Base-by-base conservation (phyloP, 92 coral and sea anemone species). In the Blastomussa wellsi region DNA sequence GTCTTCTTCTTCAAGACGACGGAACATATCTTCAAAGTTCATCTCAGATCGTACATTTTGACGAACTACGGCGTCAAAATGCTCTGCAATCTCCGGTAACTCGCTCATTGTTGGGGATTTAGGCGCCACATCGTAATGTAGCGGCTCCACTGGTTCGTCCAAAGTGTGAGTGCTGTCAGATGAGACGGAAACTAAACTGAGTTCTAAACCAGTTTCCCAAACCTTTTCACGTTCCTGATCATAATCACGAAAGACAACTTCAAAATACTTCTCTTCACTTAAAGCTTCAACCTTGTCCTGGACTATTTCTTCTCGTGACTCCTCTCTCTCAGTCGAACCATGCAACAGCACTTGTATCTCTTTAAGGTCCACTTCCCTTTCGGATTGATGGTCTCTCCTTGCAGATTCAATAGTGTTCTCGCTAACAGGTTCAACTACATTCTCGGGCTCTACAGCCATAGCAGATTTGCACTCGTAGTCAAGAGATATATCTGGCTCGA, bases 1-100 rank as follows among this genome's bases (percentile, higher is more conserved):
- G n/a, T 81, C 87, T 4, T 64, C 80, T 35, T 82, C 90, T 68
- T 90, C 84, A 38, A 76, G 84, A 29, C 37, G 66, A 32, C 55
- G 72, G 74, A 86, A 86, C 35, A 77, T 20, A 52, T 90, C 93
- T 32, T 90, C 93, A 55, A 79, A 68, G 80, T 53, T 41, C 12
- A 91, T 68, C 59, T 87, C 87, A 70, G 79, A 32, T 51, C 41
- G 86, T 33, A 82, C 69, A 49, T 70, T 53, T 52, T 15, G 77
- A 33, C 78, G 86, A 37, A 55, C 78, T 35, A 71, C 78, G 78
- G 68, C 70, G 5, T 7, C 22, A 24, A 82, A 12, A 41, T n/a
- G 24, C 48, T 82, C 86, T 62, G 69, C 41, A n/a, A 71, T 19
- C 86, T 82, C 78, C n/a, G 86, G 52, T 52, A 17, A 72, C 65